Evolutionary conservation across 2,113 vertebrate species (phyloP), one percentile per base, ranked within the genome.

Genomic region (Furnarius figulus): DNA sequence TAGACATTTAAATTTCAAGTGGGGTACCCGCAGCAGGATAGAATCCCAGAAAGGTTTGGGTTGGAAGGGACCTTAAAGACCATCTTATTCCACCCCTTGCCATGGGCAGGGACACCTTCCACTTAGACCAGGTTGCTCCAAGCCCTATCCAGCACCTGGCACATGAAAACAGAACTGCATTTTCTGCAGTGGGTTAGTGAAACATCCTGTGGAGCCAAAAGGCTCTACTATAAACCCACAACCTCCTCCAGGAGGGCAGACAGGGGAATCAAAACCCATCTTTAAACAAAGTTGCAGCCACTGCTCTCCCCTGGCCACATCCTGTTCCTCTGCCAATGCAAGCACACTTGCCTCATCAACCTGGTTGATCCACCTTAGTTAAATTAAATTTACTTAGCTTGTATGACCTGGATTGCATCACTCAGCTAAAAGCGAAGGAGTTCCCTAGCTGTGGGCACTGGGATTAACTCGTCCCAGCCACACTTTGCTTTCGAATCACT

Each of bases 121-220:
- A 27, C 47, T 20, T 20, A 13, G 6, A 10, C 30, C 63, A 70
- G n/a, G 14, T 0, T 76, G 35, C 72, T 76, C 63, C 49, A 27
- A 70, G 40, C 6, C 21, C 17, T 31, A 40, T 49, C 30, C 87
- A 62, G 31, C 37, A 37, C 15, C 17, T 19, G 1, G 14, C n/a
- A 46, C 0, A 0, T 24, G 20, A 68, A 68, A 85, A 70, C 0
- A 2, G 27, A 50, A 1, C 23, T 42, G 65, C 18, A 37, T 46
- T 88, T 85, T 73, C 55, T 50, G 20, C 40, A 21, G 14, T 0
- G 1, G 14, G 17, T 33, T 22, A 47, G 5, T 5, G 39, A 63
- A 88, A 65, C 40, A 63, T 3, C 44, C 24, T 1, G 1, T 1
- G 4, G 20, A 67, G 49, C 28, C 44, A 71, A 44, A 88, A 52